phyloP scores from a whole-genome alignment of 2,888 invertebrate genomes.

The Peribatodes rhomboidaria region DNA sequence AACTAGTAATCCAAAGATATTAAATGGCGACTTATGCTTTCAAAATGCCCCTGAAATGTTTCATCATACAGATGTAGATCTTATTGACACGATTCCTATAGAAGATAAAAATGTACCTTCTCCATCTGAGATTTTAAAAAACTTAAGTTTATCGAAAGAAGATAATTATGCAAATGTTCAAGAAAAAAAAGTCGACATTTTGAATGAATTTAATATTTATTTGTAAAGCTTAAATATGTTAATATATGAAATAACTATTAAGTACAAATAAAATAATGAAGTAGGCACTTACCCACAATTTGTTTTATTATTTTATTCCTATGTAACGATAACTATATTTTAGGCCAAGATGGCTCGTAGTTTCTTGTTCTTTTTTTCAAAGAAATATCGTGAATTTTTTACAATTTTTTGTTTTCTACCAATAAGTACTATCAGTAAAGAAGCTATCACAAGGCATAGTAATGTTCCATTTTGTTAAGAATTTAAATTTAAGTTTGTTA shows the following conservation, averaged over 20 bases:
- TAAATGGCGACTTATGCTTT: constrained; percentile 6
- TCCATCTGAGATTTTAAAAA: constrained; percentile 89
- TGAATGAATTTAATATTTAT: constrained; percentile 61
- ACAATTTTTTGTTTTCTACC: too few relatives aligned
- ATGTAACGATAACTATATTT: too few relatives aligned
- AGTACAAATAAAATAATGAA: background rate
- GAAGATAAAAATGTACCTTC: constrained; percentile 87
- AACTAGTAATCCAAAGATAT: background rate
- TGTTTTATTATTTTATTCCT: too few relatives aligned
- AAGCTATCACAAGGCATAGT: too few relatives aligned
- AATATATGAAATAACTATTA: too few relatives aligned
- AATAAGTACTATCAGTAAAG: background rate
- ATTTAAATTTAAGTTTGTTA: too few relatives aligned
- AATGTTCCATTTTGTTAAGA: too few relatives aligned
- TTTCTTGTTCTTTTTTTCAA: too few relatives aligned
- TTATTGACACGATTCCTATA: constrained; percentile 65
- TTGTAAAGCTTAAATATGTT: constrained; percentile 43
- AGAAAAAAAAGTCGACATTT: constrained; percentile 51
- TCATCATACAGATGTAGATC: constrained; percentile 73
- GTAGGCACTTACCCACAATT: too few relatives aligned
- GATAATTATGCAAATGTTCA: constrained; percentile 61
- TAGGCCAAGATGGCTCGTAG: too few relatives aligned
- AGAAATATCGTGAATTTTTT: too few relatives aligned
- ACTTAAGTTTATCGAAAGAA: constrained; percentile 86
- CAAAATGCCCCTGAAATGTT: constrained; percentile 63